Evolutionary conservation across 2,113 vertebrate genomes (phyloP).

Genomic region (Phaethon lepturus): DNA sequence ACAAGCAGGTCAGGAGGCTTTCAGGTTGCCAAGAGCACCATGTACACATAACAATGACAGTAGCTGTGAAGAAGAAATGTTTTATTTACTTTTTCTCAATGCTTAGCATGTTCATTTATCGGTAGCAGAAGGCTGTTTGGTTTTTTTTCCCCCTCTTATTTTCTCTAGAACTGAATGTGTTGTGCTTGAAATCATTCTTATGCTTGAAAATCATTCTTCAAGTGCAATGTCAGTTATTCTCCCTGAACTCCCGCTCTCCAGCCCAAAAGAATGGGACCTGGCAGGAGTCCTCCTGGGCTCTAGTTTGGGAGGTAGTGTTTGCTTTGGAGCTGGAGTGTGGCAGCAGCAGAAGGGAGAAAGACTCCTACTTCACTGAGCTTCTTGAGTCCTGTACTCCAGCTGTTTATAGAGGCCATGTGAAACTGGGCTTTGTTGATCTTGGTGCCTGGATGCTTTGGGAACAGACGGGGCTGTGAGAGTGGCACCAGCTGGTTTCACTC

Average conservation of each 20-base stretch:
- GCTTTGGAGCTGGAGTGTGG: neutral
- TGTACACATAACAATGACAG: neutral
- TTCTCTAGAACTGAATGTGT: neutral
- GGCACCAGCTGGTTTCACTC: neutral
- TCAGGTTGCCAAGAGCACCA: neutral
- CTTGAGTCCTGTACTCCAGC: neutral
- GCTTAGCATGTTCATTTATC: fast-evolving
- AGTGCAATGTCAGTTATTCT: neutral
- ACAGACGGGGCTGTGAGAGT: neutral
- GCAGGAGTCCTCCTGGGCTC: neutral
- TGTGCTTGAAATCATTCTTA: neutral
- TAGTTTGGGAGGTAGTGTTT: fast-evolving
- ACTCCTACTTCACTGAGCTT: neutral
- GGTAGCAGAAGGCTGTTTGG: neutral
- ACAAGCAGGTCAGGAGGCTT: neutral
- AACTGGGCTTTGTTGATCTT: neutral
- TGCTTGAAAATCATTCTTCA: fast-evolving
- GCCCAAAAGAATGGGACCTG: neutral
- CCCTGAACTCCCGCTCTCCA: neutral
- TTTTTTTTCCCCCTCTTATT: neutral
- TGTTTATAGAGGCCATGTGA: fast-evolving
- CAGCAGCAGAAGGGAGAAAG: neutral
- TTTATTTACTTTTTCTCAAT: neutral
- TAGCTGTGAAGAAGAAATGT: fast-evolving
- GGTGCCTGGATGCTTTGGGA: neutral